Percentiles rank a stretch among this genome's conserved stretches.
phyloP scores from a whole-genome alignment of 2,888 invertebrate species.

The Dendrolimus pini region DNA sequence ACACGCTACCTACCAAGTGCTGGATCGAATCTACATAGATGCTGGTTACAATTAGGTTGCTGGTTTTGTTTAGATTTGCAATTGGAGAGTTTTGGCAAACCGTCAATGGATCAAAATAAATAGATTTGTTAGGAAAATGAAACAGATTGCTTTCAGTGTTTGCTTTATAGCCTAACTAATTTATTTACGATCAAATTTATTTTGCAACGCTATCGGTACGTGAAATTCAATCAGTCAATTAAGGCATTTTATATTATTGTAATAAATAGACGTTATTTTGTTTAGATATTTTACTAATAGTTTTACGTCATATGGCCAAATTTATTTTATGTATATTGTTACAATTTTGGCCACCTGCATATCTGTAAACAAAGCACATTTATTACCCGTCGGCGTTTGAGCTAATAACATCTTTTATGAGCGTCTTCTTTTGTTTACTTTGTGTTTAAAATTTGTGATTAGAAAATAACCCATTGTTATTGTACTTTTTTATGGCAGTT shows the following conservation, averaged over 20 bases:
- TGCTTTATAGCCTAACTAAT: slow-evolving; percentile 16
- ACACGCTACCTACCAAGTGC: slow-evolving; percentile 7
- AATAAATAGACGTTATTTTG: too few relatives aligned
- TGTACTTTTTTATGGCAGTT: too few relatives aligned
- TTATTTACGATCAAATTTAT: slow-evolving; percentile 11
- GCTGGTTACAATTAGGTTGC: slow-evolving; percentile 5
- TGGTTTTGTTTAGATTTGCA: neutral
- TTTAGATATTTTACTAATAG: too few relatives aligned
- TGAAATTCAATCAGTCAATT: neutral
- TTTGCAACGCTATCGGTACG: slow-evolving; percentile 11
- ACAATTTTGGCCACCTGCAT: too few relatives aligned
- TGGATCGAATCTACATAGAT: neutral
- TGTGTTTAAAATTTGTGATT: too few relatives aligned
- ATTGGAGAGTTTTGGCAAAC: neutral
- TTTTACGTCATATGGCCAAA: too few relatives aligned
- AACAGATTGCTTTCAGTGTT: slow-evolving; percentile 9
- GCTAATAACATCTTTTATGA: too few relatives aligned
- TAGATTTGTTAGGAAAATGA: neutral
- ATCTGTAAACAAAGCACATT: too few relatives aligned
- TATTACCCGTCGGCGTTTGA: too few relatives aligned
- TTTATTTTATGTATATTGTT: too few relatives aligned
- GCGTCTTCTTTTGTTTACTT: too few relatives aligned
- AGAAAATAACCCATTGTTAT: too few relatives aligned
- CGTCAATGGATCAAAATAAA: slow-evolving; percentile 1
- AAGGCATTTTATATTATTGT: neutral